Conservation (phyloP, 2,888 invertebrate species). For the Esperia sulphurella region DNA sequence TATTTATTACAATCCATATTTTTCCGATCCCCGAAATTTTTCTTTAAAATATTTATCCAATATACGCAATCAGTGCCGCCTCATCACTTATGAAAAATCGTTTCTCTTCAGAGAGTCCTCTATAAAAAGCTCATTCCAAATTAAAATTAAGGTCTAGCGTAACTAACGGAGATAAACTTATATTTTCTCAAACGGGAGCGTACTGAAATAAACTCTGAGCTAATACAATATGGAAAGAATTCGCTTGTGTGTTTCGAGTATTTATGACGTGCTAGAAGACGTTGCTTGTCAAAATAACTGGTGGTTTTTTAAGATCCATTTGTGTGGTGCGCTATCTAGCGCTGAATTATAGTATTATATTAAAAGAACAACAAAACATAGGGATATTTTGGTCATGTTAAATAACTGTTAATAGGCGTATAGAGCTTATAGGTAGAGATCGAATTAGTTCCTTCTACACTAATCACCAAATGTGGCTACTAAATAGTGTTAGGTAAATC, state of each 20-base stretch:
- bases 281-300: slow-evolving; percentile 68
- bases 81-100: slow-evolving; percentile 77
- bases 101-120: slow-evolving; percentile 65
- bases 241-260: slow-evolving; percentile 21
- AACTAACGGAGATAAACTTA: slow-evolving; percentile 52
- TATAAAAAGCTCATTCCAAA: slow-evolving; percentile 77
- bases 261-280: slow-evolving; percentile 49
- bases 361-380: slow-evolving; percentile 65
- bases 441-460: slow-evolving; percentile 26
- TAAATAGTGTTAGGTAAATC: too few relatives aligned
- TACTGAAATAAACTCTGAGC: slow-evolving; percentile 35
- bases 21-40: slow-evolving; percentile 57
- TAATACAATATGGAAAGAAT: slow-evolving; percentile 23
- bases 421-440: slow-evolving; percentile 26
- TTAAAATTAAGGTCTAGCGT: slow-evolving; percentile 77
- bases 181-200: slow-evolving; percentile 30
- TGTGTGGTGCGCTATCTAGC: slow-evolving; percentile 55
- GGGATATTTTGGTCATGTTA: slow-evolving; percentile 59
- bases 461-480: too few relatives aligned
- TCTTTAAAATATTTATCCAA: slow-evolving; percentile 73
- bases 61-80: slow-evolving; percentile 74
- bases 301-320: slow-evolving; percentile 75
- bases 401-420: slow-evolving; percentile 58
- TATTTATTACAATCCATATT: slow-evolving; percentile 62
- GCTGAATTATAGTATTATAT: slow-evolving; percentile 63